Conservation (phyloP, 2,797 vertebrate genomes). For the Sebastes vulpes region DNA sequence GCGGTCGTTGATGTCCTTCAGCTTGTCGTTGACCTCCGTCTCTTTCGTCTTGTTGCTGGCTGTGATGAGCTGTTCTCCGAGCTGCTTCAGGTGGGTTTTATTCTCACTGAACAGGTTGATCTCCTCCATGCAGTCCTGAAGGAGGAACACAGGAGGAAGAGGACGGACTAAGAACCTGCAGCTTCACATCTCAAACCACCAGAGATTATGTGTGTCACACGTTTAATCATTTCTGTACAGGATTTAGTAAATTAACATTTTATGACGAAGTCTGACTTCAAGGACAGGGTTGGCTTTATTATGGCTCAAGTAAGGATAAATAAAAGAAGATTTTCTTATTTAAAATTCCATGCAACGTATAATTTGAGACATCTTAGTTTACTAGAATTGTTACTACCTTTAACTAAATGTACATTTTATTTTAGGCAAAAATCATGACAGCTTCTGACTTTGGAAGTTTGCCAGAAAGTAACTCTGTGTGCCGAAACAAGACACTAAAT, state of each 20-base stretch:
- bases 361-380: not conserved
- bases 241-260: not conserved
- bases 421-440: not conserved
- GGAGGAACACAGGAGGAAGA: not conserved
- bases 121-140: constrained; percentile 96
- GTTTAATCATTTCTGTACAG: not conserved
- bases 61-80: constrained; percentile 91
- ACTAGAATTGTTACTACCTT: not conserved
- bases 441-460: not conserved
- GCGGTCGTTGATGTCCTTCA: constrained; percentile 91
- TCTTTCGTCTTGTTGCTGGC: constrained; percentile 90
- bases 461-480: not conserved
- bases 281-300: not conserved
- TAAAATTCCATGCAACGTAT: not conserved
- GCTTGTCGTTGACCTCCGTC: constrained; percentile 91
- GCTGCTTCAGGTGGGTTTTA: constrained; percentile 91
- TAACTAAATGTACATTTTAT: not conserved
- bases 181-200: not conserved
- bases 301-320: not conserved
- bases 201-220: not conserved
- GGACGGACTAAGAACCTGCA: rapidly evolving
- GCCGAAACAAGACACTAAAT: not conserved
- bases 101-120: constrained; percentile 94
- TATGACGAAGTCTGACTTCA: not conserved
- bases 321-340: not conserved